Percentiles rank a stretch among this genome's conserved stretches.
Evolutionary conservation across 2,113 vertebrate genomes (phyloP).

Genomic region (Vulpes lagopus): DNA sequence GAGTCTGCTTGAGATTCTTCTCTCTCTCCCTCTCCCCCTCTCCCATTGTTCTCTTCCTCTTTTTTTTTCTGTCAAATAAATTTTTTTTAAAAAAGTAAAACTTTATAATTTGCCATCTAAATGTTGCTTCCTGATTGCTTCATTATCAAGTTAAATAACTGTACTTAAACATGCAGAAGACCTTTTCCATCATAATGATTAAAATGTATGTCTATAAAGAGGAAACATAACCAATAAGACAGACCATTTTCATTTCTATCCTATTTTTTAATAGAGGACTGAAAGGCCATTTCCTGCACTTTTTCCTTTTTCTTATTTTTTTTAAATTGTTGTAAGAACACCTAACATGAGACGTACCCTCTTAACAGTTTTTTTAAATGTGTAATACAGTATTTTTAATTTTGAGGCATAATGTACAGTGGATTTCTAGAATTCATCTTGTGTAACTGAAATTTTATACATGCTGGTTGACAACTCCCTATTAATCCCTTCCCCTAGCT

Average conservation of each 20-base stretch:
- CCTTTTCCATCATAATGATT: slow-evolving; percentile 28
- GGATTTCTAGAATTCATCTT: background rate
- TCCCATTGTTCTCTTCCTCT: background rate
- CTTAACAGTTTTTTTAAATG: background rate
- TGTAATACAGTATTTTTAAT: background rate
- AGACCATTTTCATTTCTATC: background rate
- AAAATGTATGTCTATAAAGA: background rate
- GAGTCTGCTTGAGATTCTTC: background rate
- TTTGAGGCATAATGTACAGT: background rate
- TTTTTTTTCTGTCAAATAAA: background rate
- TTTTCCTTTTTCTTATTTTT: slow-evolving; percentile 6
- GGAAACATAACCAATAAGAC: background rate
- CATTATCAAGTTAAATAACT: slow-evolving; percentile 50
- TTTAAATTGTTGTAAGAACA: background rate
- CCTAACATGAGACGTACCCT: background rate
- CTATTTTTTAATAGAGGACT: background rate
- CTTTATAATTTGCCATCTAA: background rate
- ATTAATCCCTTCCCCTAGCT: background rate
- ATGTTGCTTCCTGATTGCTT: slow-evolving; percentile 50
- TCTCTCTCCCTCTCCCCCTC: background rate
- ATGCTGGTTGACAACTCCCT: background rate
- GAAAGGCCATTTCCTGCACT: background rate
- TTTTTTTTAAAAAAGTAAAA: background rate
- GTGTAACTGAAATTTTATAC: background rate
- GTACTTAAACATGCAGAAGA: background rate